phyloP scores from a whole-genome alignment of 2,888 invertebrate genomes.

The Drosophila meridiana region DNA sequence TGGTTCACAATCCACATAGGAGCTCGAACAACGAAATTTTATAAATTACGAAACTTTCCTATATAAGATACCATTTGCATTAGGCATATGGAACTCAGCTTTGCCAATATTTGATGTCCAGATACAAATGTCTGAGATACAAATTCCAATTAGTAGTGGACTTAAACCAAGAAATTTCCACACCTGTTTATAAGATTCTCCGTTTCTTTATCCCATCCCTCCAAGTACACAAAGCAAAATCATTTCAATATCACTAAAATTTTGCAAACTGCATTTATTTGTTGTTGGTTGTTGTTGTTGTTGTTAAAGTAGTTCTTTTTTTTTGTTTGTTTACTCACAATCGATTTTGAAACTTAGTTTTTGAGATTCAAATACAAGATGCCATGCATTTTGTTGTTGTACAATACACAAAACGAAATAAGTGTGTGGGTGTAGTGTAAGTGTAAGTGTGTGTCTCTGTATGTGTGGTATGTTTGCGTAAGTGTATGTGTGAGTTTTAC shows the following conservation, averaged over 20 bases:
- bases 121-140: too few relatives aligned
- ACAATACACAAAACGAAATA: conserved; percentile 56
- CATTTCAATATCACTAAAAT: conserved; percentile 61
- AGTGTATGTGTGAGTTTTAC: conserved; percentile 9
- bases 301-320: conserved; percentile 3
- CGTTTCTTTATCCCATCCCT: neutral
- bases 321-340: conserved; percentile 32
- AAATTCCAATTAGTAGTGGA: too few relatives aligned
- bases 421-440: conserved; percentile 13
- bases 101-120: too few relatives aligned
- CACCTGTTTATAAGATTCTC: too few relatives aligned
- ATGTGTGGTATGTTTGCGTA: conserved; percentile 5
- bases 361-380: conserved; percentile 53
- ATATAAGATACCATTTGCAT: neutral
- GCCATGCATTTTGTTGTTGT: conserved; percentile 46
- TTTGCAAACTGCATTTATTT: conserved; percentile 66
- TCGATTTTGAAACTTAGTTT: conserved; percentile 16
- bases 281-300: conserved; percentile 11
- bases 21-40: neutral
- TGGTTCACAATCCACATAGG: neutral
- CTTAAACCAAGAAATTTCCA: too few relatives aligned
- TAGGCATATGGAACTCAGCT: neutral
- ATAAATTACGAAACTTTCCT: too few relatives aligned
- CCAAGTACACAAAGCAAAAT: neutral
- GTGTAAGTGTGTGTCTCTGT: neutral